Percentiles rank a stretch among this genome's conserved stretches.
phyloP scores from a whole-genome alignment of 2,797 vertebrate species.

The Chelmon rostratus region DNA sequence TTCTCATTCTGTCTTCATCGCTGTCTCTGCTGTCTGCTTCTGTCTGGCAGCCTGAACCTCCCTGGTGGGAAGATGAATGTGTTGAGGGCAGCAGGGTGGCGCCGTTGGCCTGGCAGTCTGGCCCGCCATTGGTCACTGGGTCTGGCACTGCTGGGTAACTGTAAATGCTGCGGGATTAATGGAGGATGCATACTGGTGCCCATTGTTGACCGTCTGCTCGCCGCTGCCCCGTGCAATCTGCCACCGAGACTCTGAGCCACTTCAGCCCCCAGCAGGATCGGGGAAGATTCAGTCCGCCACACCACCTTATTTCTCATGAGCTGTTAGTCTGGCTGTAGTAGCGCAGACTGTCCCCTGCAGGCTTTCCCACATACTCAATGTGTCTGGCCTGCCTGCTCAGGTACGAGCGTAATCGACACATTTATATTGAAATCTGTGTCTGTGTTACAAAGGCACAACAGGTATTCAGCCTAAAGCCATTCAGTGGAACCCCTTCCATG shows the following conservation, averaged over 20 bases:
- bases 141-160: slow-evolving; percentile 74
- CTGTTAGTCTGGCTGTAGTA: slow-evolving; percentile 22
- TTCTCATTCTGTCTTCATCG: slow-evolving; percentile 58
- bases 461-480: not conserved
- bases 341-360: slow-evolving; percentile 23
- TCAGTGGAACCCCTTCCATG: not conserved
- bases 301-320: slow-evolving; percentile 43
- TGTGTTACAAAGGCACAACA: not conserved
- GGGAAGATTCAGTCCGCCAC: slow-evolving; percentile 25
- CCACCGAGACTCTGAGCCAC: slow-evolving; percentile 67
- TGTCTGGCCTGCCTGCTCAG: slow-evolving; percentile 18
- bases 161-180: slow-evolving; percentile 81
- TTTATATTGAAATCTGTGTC: not conserved
- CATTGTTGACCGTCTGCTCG: slow-evolving; percentile 79
- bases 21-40: slow-evolving; percentile 66
- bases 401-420: not conserved
- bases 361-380: slow-evolving; percentile 33
- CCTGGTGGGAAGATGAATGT: slow-evolving; percentile 83
- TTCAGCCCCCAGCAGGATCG: slow-evolving; percentile 61
- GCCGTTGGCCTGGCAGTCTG: slow-evolving; percentile 61
- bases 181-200: slow-evolving; percentile 76
- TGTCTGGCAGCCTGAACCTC: slow-evolving; percentile 70
- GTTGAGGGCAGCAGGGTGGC: slow-evolving; percentile 68
- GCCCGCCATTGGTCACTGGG: slow-evolving; percentile 66
- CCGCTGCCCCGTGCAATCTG: slow-evolving; percentile 75